phyloP scores from a whole-genome alignment of 1,140 invertebrate genomes.

The Drosophila ironensis region DNA sequence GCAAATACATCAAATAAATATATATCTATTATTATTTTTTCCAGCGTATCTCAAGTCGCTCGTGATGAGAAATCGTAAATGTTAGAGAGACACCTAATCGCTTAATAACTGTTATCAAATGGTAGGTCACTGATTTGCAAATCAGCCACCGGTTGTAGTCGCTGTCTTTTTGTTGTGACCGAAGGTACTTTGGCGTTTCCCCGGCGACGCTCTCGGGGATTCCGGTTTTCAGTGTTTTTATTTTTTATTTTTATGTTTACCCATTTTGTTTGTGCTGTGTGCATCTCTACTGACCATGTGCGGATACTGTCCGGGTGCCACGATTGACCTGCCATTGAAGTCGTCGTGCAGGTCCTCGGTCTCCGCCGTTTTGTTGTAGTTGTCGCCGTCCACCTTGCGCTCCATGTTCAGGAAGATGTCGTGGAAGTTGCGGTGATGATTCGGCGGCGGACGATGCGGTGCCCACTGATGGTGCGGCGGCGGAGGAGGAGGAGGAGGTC shows the following conservation, averaged over 20 bases:
- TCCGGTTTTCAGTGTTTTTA: constrained; percentile 46
- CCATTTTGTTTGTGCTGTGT: neutral
- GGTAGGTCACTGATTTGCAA: constrained; percentile 11
- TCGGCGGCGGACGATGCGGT: constrained; percentile 20
- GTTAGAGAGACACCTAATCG: no score
- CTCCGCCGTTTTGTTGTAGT: constrained; percentile 40
- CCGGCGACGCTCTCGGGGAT: constrained; percentile 3
- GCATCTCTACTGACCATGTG: constrained; percentile 56
- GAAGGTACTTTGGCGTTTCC: constrained; percentile 16
- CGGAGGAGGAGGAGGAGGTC: neutral
- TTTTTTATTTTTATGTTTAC: no score
- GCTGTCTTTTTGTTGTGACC: constrained; percentile 19
- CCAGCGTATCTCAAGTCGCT: neutral
- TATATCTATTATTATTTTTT: neutral
- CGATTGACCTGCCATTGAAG: constrained; percentile 60
- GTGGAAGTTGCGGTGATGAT: constrained; percentile 37
- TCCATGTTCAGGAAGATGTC: constrained; percentile 43
- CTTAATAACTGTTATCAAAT: constrained; percentile 26
- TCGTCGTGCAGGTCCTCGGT: constrained; percentile 50
- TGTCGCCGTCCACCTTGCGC: constrained; percentile 17
- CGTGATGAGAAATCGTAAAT: no score
- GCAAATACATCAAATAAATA: no score
- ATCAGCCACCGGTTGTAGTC: constrained; percentile 2
- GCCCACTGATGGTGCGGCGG: neutral
- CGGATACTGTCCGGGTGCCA: constrained; percentile 62